These are phyloP conservation scores for Pseudomyrmex sp. DNA, from an alignment of 1,140 invertebrate genomes.

Conservation along the genomic window DNA sequence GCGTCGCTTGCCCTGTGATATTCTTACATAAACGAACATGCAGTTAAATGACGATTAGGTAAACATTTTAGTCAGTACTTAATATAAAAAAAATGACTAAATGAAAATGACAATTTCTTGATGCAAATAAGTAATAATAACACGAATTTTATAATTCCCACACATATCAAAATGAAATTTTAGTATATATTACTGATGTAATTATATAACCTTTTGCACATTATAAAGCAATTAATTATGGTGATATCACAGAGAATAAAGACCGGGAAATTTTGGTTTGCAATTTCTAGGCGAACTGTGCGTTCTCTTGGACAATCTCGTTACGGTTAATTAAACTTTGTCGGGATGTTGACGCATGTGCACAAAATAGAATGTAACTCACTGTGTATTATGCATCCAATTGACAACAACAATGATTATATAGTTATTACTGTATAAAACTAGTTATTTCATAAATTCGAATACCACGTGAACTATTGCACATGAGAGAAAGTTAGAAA, in stretches of 20 bases:
- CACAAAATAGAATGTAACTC: conserved; percentile 41
- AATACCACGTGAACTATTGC: not conserved
- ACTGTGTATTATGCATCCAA: conserved; percentile 11
- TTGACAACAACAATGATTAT: conserved; percentile 31
- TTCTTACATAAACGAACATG: not conserved
- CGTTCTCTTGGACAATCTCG: conserved; percentile 25
- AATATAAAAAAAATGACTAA: not conserved
- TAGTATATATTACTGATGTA: not conserved
- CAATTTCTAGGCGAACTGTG: conserved; percentile 43
- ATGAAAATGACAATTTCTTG: not conserved
- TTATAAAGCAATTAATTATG: conserved; percentile 54
- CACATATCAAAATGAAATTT: not conserved
- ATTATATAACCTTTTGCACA: conserved; percentile 13
- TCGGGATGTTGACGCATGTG: conserved; percentile 30
- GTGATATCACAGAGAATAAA: conserved; percentile 36
- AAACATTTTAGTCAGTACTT: not conserved
- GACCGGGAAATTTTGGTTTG: conserved; percentile 44
- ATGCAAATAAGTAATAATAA: too few species aligned
- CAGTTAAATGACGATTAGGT: not conserved
- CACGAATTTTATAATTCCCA: too few species aligned
- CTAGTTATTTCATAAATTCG: not conserved
- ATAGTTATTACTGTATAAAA: not conserved
- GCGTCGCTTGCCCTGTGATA: not conserved
- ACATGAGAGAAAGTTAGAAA: too few species aligned
- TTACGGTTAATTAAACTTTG: conserved; percentile 59